Evolutionary conservation across 2,797 vertebrate genomes (phyloP).

Genomic region (Furcifer pardalis): DNA sequence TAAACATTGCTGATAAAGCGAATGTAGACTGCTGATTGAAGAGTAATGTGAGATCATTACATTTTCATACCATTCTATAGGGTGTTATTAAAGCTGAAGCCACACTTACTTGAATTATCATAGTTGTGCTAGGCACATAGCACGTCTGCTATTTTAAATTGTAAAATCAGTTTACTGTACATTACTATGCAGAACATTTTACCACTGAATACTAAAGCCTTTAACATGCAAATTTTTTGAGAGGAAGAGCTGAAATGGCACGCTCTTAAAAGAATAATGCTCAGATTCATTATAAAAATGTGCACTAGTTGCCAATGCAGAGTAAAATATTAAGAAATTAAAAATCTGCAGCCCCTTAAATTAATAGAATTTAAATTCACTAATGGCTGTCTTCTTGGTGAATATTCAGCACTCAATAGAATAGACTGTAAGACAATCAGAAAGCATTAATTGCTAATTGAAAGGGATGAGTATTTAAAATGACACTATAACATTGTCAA

Average conservation of each 20-base stretch:
- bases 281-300: constrained; percentile 61
- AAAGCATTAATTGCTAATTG: constrained; percentile 61
- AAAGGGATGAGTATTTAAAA: constrained; percentile 65
- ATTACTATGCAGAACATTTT: constrained; percentile 68
- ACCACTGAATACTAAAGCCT: constrained; percentile 60
- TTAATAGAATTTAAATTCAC: constrained; percentile 67
- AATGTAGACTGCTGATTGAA: constrained; percentile 72
- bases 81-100: constrained; percentile 55
- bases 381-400: constrained; percentile 66
- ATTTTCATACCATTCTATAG: constrained; percentile 60
- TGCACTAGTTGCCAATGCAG: constrained; percentile 56
- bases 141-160: constrained; percentile 57
- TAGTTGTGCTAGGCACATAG: constrained; percentile 51
- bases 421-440: constrained; percentile 51
- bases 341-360: constrained; percentile 63
- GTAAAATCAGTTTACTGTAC: constrained; percentile 63
- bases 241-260: constrained; percentile 66
- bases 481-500: constrained; percentile 54
- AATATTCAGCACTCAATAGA: constrained; percentile 66
- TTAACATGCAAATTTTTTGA: constrained; percentile 64
- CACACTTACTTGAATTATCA: constrained; percentile 52
- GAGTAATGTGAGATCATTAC: constrained; percentile 63
- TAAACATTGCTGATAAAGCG: constrained; percentile 65
- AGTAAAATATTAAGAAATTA: constrained; percentile 68
- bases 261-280: constrained; percentile 62